Percentiles rank a stretch among this genome's conserved stretches.
Evolutionary conservation across 2,797 vertebrate genomes (phyloP).

Genomic region (Phalanger gymnotis): DNA sequence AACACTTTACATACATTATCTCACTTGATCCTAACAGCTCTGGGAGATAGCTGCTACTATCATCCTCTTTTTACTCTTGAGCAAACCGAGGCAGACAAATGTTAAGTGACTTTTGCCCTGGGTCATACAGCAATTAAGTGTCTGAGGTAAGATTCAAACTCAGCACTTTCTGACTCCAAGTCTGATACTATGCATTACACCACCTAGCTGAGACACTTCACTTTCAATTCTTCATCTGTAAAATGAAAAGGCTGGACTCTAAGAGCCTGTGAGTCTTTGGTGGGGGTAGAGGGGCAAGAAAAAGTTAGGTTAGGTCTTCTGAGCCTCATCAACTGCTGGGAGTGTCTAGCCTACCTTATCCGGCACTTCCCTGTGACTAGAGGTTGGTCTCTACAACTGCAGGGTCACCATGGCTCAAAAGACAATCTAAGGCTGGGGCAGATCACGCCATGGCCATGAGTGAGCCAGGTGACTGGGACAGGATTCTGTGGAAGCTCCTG

Average conservation of each 20-base stretch:
- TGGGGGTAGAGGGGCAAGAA: background rate
- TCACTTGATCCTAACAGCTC: too few species aligned
- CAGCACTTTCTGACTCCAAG: background rate
- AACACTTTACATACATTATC: too few species aligned
- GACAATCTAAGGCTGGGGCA: background rate
- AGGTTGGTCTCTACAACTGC: conserved; percentile 37
- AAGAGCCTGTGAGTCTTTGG: background rate
- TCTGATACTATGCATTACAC: background rate
- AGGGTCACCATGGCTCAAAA: conserved; percentile 12
- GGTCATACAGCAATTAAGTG: background rate
- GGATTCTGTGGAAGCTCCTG: conserved; percentile 28
- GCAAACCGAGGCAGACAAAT: too few species aligned
- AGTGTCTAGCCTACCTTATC: conserved; percentile 14
- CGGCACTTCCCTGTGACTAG: conserved; percentile 3
- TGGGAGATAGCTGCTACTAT: too few species aligned
- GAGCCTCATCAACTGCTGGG: background rate
- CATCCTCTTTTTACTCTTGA: too few species aligned
- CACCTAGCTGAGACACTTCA: background rate
- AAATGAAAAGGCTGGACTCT: background rate
- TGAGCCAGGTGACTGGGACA: conserved; percentile 4
- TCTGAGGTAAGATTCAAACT: background rate
- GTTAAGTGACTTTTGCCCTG: background rate
- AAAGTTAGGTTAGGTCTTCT: conserved; percentile 7
- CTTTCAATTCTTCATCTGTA: background rate
- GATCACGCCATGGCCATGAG: background rate